Base-by-base conservation (phyloP, 1,140 invertebrate genomes). In the Carcinoscorpius rotundicauda region DNA sequence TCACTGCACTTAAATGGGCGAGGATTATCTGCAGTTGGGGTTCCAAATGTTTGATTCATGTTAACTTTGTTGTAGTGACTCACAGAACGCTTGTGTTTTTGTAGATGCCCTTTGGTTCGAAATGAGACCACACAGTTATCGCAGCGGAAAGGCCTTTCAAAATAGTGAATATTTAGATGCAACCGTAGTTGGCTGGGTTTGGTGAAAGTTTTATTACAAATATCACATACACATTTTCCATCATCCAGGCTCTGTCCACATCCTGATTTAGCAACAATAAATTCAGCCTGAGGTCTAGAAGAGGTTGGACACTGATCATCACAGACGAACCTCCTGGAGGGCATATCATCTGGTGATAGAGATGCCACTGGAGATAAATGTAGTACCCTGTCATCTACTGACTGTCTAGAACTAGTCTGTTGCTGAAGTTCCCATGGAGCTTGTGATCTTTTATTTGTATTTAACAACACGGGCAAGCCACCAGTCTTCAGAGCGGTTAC, bases 161-260 rank as follows among this genome's bases (percentile, higher is more conserved):
- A 87, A 72, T 93, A 95, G 77, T 98, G 94, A 72, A 95, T 95
- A 76, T 97, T 97, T 74, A 94, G 87, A 78, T 98, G 94, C 60
- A 97, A 79, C 63, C 86, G 83, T 67, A 97, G 78, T 75, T 97
- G 93, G 72, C 89, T 88, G 60, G 89, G 87, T 78, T 93, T 91
- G 62, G 84, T 86, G 77, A 97, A 97, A 65, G 86, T 85, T 79
- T 95, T 97, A 64, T 87, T 85, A 78, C 94, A 98, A 69, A 96
- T 87, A 59, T 81, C 82, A 75, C 94, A 98, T 48, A 88, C 83
- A 71, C 86, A 87, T 55, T 87, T 84, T 0, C 88, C 88, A 75
- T 93, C 89, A 29, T 29, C 29, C 29, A 29, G 29, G 0, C 29
- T 29, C 29, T 29, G 29, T 29, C 29, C 29, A 29, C 29, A 29